phyloP scores from a whole-genome alignment of 2,797 vertebrate species.

The Ctenopoma kingsleyae region DNA sequence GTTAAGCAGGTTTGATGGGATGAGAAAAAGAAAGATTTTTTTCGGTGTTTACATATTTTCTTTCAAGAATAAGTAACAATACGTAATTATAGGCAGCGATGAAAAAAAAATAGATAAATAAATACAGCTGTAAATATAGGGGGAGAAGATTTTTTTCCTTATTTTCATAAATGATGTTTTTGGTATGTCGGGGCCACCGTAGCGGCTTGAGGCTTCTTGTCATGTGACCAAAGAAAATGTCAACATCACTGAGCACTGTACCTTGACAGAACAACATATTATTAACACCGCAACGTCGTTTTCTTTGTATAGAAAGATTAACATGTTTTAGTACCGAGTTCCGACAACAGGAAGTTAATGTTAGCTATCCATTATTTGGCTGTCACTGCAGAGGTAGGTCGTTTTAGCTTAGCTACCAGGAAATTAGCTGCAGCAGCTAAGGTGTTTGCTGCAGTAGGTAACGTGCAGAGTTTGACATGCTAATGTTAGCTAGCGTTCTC shows the following conservation, averaged over 20 bases:
- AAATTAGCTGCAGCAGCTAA: constrained; percentile 25
- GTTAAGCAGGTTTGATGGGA: background rate
- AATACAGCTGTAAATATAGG: too few relatives aligned
- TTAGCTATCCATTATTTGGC: background rate
- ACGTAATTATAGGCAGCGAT: too few relatives aligned
- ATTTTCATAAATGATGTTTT: background rate
- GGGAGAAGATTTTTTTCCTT: background rate
- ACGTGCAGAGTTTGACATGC: background rate
- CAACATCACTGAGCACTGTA: constrained; percentile 48
- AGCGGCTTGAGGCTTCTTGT: background rate
- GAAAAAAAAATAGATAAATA: background rate
- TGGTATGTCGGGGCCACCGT: constrained; percentile 59
- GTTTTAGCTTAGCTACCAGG: constrained; percentile 4
- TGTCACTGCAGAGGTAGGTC: constrained; percentile 60
- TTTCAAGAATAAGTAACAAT: fast-evolving
- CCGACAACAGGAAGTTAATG: constrained; percentile 12
- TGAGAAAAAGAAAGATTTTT: background rate
- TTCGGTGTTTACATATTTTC: background rate
- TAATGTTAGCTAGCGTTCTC: background rate
- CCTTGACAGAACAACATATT: background rate
- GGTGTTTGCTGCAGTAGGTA: constrained; percentile 4
- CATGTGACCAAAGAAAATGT: constrained; percentile 64
- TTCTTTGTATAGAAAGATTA: background rate
- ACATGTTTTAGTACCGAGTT: background rate
- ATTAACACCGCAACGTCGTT: background rate